Conservation (phyloP, 2,113 vertebrate genomes). For the Bolborhynchus lineola region DNA sequence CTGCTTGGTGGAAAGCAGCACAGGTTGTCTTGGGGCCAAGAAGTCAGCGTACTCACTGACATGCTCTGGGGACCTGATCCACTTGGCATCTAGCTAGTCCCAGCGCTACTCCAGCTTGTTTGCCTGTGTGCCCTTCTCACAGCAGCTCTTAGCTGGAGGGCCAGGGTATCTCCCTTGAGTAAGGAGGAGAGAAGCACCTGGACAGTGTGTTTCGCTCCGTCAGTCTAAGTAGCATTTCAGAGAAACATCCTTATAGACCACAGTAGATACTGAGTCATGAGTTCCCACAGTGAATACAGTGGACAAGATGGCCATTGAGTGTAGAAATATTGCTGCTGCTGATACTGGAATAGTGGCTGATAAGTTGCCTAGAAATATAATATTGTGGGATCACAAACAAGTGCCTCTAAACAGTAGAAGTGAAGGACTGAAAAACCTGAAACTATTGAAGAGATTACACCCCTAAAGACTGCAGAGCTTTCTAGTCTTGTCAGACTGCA, state of each 20-base stretch:
- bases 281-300: neutral
- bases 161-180: neutral
- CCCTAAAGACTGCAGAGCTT: neutral
- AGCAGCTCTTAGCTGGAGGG: neutral
- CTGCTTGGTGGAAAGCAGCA: constrained; percentile 31
- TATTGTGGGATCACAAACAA: neutral
- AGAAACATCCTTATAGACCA: neutral
- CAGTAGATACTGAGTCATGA: no score
- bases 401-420: neutral
- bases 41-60: neutral
- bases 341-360: neutral
- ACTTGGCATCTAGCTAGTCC: neutral
- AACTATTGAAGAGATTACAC: neutral
- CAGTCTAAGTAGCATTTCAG: neutral
- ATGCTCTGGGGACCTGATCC: neutral
- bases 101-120: neutral
- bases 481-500: neutral
- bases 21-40: neutral
- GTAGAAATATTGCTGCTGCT: neutral
- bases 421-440: neutral
- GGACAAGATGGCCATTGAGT: neutral
- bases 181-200: neutral
- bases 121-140: neutral
- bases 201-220: neutral
- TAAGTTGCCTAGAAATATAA: neutral